Evolutionary conservation across 2,888 invertebrate genomes (phyloP), one percentile per base, ranked within the genome.

Genomic region (Rotaria macrura): DNA sequence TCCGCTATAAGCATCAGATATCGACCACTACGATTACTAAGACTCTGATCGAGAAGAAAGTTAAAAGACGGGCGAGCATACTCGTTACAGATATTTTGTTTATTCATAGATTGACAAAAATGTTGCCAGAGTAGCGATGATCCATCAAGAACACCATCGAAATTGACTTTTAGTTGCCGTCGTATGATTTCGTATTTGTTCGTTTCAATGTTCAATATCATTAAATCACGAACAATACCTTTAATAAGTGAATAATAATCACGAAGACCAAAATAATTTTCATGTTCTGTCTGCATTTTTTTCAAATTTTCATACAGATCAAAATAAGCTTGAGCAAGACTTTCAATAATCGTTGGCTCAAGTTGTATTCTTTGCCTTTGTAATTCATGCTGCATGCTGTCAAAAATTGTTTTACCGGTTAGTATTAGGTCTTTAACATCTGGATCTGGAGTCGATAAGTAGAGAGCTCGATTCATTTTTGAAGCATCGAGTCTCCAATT

Each of bases 401-500:
- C 9, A 29, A 3, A 10, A 14, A 57, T 57, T 14, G 29, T 57
- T 14, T 12, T 14, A 57, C 87, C 86, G n/a, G 89, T 89, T 84
- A 88, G 87, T 83, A 88, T 87, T 55, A 87, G 86, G 65, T 88
- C 88, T 47, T 88, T 86, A 12, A 87, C 88, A 84, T 88, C 88
- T 87, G 88, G 88, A 10, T 88, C 88, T 29, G 89, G 88, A 72
- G 89, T 87, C 87, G 89, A 88, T 14, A 90, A 89, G 12, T 89
- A 87, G 40, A 90, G 89, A 25, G 89, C 90, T 86, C 90, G 86
- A 87, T 90, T 90, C 89, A 90, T 90, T 87, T 90, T 90, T 65
- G 90, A 90, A 34, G 90, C 90, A 87, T 90, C 90, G 57, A 90
- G 87, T 29, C 90, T 89, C 90, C 90, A 90, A 88, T 90, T 90